Evolutionary conservation across 2,797 vertebrate species (phyloP).

Genomic region (Cephalopachus bancanus): DNA sequence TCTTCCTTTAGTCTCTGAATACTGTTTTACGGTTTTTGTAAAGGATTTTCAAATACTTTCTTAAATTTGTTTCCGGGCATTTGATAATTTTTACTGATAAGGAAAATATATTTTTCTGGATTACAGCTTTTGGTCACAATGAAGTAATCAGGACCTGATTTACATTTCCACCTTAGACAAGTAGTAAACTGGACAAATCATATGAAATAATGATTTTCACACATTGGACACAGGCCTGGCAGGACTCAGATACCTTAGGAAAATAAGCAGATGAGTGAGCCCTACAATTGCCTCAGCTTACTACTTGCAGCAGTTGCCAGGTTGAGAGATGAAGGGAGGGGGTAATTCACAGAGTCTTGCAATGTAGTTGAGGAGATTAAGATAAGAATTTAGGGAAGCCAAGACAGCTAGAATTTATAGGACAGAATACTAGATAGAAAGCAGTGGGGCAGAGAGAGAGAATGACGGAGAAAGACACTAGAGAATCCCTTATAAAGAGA

Average conservation of each 20-base stretch:
- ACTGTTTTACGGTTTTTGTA: neutral
- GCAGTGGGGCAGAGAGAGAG: neutral
- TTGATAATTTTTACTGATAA: neutral
- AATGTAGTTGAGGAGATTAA: neutral
- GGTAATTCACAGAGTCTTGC: neutral
- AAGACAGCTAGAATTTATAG: neutral
- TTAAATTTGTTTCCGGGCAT: neutral
- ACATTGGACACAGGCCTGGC: neutral
- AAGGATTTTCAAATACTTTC: slow-evolving; percentile 7
- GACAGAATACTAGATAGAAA: neutral
- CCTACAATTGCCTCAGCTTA: neutral
- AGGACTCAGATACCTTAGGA: neutral
- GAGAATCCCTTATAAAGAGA: neutral
- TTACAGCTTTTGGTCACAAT: neutral
- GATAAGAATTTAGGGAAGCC: no score
- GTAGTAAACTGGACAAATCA: neutral
- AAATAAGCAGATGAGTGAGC: neutral
- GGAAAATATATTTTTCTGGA: neutral
- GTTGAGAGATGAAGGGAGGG: neutral
- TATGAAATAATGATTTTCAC: neutral
- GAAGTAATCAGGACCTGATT: neutral
- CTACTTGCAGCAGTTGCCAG: neutral
- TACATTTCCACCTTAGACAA: neutral
- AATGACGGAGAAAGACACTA: neutral
- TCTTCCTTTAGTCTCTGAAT: neutral